Evolutionary conservation across 2,888 invertebrate species (phyloP), one percentile per base, ranked within the genome.

Genomic region (Heteropelma amictum): DNA sequence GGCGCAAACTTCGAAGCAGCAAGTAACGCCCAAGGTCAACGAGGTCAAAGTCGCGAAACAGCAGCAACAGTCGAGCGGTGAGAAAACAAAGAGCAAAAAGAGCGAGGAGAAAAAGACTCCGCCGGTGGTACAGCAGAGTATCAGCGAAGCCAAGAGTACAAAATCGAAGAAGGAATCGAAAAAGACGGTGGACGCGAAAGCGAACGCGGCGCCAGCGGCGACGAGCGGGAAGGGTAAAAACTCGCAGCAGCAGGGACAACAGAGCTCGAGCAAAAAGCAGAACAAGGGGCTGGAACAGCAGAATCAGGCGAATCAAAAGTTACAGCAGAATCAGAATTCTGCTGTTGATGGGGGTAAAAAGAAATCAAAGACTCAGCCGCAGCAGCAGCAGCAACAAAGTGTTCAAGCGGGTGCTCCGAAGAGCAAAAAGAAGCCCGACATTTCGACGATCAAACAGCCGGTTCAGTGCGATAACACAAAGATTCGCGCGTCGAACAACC

Each of bases 131-230:
- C 82, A 81, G 21, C 83, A 81, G 70, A 84, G 81, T 28, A 63
- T 68, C 3, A 70, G 40, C 6, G 87, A 86, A 26, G 63, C 69
- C 2, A 87, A 85, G 60, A 80, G 35, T 77, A 77, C 77, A 14
- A 88, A 88, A 28, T 83, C 84, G 12, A 89, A 88, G 40, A 88
- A 88, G 40, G 85, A 87, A 7, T 86, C 87, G 14, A 88, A 88
- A 33, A 86, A 87, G 53, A 85, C 85, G 28, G 77, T 83, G 3
- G 67, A 73, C 7, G 81, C 12, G 12, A 38, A 38, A 3, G 12
- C 12, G 14, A 3, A 14, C 38, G 14, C 38, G 6, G 14, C 38
- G 14, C 38, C 83, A 12, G 84, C 82, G 33, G 77, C 75, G 12
- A 60, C 79, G 33, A 83, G 80, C 70, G 61, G 72, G 3, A 87